These are phyloP conservation scores for Agonopterix subpropinquella DNA, from an alignment of 2,888 invertebrate genomes.

Conservation along the genomic window DNA sequence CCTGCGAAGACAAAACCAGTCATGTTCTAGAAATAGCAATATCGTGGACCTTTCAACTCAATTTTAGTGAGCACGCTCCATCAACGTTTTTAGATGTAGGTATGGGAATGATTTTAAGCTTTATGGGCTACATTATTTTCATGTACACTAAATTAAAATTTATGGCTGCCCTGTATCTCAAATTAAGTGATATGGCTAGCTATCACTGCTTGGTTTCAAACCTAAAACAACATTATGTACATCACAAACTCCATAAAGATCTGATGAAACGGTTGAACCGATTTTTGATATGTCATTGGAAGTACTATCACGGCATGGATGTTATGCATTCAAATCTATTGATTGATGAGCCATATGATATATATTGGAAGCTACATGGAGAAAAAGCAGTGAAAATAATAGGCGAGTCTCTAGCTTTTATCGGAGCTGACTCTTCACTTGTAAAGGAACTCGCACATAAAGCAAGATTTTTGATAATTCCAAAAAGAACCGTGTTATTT, in stretches of 20 bases:
- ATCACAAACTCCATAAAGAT: conserved; percentile 39
- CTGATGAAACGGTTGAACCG: conserved; percentile 40
- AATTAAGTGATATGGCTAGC: conserved; percentile 26
- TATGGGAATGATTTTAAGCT: conserved; percentile 4
- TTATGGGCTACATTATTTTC: conserved; percentile 23
- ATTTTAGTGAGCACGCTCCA: background rate
- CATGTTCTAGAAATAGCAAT: background rate
- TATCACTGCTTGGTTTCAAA: conserved; percentile 45
- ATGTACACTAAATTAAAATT: conserved; percentile 28
- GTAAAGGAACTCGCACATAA: conserved; percentile 42
- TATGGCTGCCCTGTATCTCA: conserved; percentile 39
- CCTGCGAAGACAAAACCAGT: background rate
- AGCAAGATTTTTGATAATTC: conserved; percentile 40
- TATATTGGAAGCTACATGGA: conserved; percentile 55
- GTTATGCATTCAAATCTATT: conserved; percentile 37
- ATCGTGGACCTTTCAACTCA: background rate
- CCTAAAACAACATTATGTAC: conserved; percentile 34
- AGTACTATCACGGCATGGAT: conserved; percentile 46
- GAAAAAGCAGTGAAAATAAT: conserved; percentile 48
- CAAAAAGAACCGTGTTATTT: conserved; percentile 33
- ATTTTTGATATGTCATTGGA: conserved; percentile 56
- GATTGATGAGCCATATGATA: conserved; percentile 46
- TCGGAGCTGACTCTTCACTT: conserved; percentile 32
- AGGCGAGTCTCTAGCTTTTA: conserved; percentile 34
- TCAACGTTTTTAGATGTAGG: background rate